Evolutionary conservation across 2,888 invertebrate genomes (phyloP).

Genomic region (Tetragnatha montana): DNA sequence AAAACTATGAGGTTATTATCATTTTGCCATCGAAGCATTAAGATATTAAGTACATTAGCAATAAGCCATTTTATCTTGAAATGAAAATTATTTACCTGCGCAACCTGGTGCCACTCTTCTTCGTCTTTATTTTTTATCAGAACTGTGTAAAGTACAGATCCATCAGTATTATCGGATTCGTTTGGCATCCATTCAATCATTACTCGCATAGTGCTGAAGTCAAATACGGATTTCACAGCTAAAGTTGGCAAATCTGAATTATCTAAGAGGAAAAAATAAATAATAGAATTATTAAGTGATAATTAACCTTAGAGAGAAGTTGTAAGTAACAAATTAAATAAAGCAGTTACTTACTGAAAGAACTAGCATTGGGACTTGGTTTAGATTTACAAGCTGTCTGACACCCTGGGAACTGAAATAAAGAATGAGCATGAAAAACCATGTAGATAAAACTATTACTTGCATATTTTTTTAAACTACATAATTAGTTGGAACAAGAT

Average conservation of each 20-base stretch:
- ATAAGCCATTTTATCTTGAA: too few species aligned
- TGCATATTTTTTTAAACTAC: too few species aligned
- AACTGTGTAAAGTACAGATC: conserved; percentile 36
- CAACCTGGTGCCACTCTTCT: conserved; percentile 41
- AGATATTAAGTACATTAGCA: too few species aligned
- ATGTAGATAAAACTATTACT: too few species aligned
- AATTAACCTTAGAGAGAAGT: not conserved
- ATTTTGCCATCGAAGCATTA: too few species aligned
- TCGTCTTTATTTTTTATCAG: conserved; percentile 16
- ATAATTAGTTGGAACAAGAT: too few species aligned
- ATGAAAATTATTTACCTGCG: conserved; percentile 32
- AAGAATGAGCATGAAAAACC: not conserved
- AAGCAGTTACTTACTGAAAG: conserved; percentile 23
- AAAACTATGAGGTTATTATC: too few species aligned
- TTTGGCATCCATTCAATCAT: conserved; percentile 50
- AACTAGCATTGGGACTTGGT: not conserved
- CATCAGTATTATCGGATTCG: not conserved
- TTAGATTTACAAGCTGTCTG: conserved; percentile 39
- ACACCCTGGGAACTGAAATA: conserved; percentile 40
- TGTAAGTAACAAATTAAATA: not conserved
- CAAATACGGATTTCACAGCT: conserved; percentile 25
- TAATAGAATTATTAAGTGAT: not conserved
- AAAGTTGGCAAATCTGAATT: conserved; percentile 1
- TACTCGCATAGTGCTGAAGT: conserved; percentile 14
- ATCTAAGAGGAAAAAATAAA: conserved; percentile 2